Base-by-base conservation (phyloP, 2,113 vertebrate species). In the Scomber scombrus region DNA sequence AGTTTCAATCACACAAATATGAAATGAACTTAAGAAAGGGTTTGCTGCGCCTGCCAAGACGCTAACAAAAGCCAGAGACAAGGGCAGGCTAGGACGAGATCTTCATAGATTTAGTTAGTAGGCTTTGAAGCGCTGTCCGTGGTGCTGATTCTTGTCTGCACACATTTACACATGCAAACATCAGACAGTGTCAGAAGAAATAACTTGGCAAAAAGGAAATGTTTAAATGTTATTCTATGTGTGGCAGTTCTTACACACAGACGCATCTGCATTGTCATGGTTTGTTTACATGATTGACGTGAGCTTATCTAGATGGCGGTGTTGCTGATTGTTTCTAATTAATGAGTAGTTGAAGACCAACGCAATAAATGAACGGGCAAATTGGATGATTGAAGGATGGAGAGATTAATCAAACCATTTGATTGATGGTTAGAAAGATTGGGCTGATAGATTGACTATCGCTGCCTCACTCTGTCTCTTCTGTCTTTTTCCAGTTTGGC, bases 401-500 rank as follows among this genome's bases (percentile, higher is more conserved):
- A 7, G 57, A 67, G 85, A 92, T 92, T 85, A 88, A 88, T 92
- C 85, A 89, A 89, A 83, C 70, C 74, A 65, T 64, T 82, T 91
- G 88, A 94, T 83, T 80, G 85, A 91, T 86, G 84, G 71, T 45
- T 84, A 11, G 57, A 26, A 71, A 78, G 72, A 64, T 66, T 63
- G 58, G 51, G 34, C 65, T 84, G 82, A 82, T 71, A 46, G 65
- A 87, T 75, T 67, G 52, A 77, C 84, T 70, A 65, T 78, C 51
- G 0, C 71, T 75, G 52, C 34, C 60, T 89, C 80, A 81, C 71
- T 71, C 73, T 58, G 58, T 88, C 82, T 89, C 78, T 40, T 93
- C 88, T 94, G 78, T 91, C 89, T 85, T 90, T 73, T 86, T 90
- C 46, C 92, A 99, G 98, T 87, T 93, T 99, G 88, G 97, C 97